Evolutionary conservation across 2,113 vertebrate species (phyloP), one percentile per base, ranked within the genome.

Genomic region (Collichthys lucidus): DNA sequence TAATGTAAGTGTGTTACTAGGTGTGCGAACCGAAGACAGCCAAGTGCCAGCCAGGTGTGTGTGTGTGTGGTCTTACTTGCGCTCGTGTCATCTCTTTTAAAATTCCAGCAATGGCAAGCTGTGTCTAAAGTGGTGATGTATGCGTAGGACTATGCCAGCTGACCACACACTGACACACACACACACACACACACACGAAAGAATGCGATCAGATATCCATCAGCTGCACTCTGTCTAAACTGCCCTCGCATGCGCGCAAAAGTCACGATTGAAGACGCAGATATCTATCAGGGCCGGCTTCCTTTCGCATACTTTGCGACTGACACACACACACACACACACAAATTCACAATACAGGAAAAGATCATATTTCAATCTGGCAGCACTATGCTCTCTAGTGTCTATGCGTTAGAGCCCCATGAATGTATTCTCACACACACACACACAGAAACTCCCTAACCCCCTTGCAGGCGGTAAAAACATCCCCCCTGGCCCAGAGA

Each of bases 401-500:
- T 63, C 42, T 77, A 22, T 83, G 82, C n/a, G 10, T 79, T 81
- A 61, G 11, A 15, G 24, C 49, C 60, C 31, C 29, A 29, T 73
- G 57, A 79, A 83, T 42, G 24, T 31, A 52, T 53, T 66, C 40
- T 12, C 46, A 60, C 46, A 79, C 35, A 31, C 50, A 60, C 72
- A 24, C 5, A 78, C 60, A 66, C 26, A 22, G 3, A 74, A 76
- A 68, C 70, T 77, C 66, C 61, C 78, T 70, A 73, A 89, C 77
- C 89, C 76, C 71, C 35, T 74, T 78, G 50, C 79, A 83, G 80
- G 77, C 73, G 42, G 74, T 80, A 59, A 85, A 88, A 87, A 86
- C 84, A 87, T 80, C 85, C 84, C 87, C 80, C 80, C 78, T 47
- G 47, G 86, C 77, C 81, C 71, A 84, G 40, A 86, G 86, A 89